phyloP scores from a whole-genome alignment of 2,113 vertebrate species.

The Charina bottae region DNA sequence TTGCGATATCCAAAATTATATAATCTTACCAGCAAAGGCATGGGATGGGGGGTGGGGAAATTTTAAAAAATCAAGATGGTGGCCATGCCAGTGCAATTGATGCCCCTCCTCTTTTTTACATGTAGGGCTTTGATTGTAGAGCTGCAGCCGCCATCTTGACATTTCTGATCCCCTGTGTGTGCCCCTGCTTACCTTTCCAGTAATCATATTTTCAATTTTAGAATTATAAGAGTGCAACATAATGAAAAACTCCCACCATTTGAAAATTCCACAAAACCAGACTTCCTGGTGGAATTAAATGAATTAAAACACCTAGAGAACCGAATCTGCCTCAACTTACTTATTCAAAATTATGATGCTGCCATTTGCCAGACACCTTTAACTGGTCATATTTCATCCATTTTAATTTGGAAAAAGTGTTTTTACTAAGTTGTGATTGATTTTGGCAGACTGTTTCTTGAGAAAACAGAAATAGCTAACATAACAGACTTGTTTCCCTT shows the following conservation, averaged over 20 bases:
- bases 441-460: conserved; percentile 16
- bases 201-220: not conserved
- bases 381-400: not conserved
- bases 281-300: not conserved
- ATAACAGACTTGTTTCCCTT: conserved; percentile 32
- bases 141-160: not conserved
- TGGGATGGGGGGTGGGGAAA: not conserved
- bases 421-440: conserved; percentile 4
- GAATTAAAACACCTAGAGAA: not conserved
- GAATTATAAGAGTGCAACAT: not conserved
- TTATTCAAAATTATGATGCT: not conserved
- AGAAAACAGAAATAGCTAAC: not conserved
- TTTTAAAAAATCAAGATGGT: not conserved
- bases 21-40: not conserved
- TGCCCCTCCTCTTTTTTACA: not conserved
- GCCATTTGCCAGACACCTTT: not conserved
- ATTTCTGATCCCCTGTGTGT: not conserved
- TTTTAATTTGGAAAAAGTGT: not conserved
- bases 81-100: not conserved
- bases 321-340: not conserved
- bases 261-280: not conserved
- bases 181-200: not conserved
- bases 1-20: not conserved
- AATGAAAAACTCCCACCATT: not conserved
- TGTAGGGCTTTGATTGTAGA: not conserved